Base-by-base conservation (phyloP, 2,888 invertebrate species). In the Volucella zonaria region DNA sequence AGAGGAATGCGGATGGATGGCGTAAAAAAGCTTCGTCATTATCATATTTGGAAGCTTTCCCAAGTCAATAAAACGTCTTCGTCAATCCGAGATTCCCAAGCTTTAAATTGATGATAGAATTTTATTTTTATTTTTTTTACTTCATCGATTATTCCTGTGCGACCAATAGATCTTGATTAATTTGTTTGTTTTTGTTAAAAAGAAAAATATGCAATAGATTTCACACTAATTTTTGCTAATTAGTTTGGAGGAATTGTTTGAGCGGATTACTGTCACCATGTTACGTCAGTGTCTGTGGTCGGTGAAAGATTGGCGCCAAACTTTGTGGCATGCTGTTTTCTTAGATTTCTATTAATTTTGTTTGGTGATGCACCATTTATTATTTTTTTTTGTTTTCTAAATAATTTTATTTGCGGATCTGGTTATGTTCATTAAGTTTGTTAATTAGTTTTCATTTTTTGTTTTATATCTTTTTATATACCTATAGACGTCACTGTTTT, bases 1-100 rank as follows among this genome's bases (percentile, higher is more conserved):
- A 54, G 31, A 31, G 82, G 82, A 82, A 82, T 82, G 82, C 82
- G 79, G 82, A 82, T 82, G 68, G 43, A 14, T 14, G 45, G 14
- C 9, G 31, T 31, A 31, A 31, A 45, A 62, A 42, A 70, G 51
- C 43, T 73, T 71, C 45, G 43, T 40, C 38, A 51, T 15, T 56
- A 42, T 66, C n/a, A 11, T 31, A 18, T 31, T 14, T 59, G 40
- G 18, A 59, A 71, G 71, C 51, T 71, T 59, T 73, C n/a, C 14
- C 3, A 31, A 23, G 2, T 38, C 38, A 9, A 18, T 38, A 18
- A 70, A 61, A 66, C 12, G 54, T 3, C 8, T n/a, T 45, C 18
- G n/a, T 52, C 4, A 15, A 54, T 14, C 43, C 42, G 45, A 51
- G 49, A 78, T 59, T 59, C 45, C 49, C 31, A 51, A 78, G 51